Evolutionary conservation across 2,888 invertebrate species (phyloP).

Genomic region (Scelioninae gen. 2): DNA sequence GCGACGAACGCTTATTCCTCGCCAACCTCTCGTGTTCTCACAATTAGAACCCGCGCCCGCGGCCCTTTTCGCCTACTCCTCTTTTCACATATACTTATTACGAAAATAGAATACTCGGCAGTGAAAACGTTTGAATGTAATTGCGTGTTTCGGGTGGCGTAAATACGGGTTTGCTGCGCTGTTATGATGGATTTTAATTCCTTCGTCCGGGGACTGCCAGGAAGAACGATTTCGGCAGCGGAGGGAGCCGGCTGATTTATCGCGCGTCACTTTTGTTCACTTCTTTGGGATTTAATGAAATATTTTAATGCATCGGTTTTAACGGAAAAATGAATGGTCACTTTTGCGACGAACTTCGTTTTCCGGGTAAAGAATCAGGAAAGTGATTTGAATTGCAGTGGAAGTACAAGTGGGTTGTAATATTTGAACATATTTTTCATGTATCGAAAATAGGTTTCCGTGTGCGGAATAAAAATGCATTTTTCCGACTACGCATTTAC

Average conservation of each 20-base stretch:
- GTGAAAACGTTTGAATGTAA: slow-evolving; percentile 34
- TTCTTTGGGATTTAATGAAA: too few relatives aligned
- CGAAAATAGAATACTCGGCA: slow-evolving; percentile 38
- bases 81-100: slow-evolving; percentile 26
- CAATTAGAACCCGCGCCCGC: slow-evolving; percentile 30
- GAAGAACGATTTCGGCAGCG: slow-evolving; percentile 4
- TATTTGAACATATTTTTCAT: too few relatives aligned
- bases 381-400: too few relatives aligned
- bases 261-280: not conserved
- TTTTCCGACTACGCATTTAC: too few relatives aligned
- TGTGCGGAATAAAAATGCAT: too few relatives aligned
- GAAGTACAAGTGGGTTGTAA: too few relatives aligned
- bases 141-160: slow-evolving; percentile 28
- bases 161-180: slow-evolving; percentile 22
- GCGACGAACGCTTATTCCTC: slow-evolving; percentile 28
- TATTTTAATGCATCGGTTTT: too few relatives aligned
- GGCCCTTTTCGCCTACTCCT: slow-evolving; percentile 20
- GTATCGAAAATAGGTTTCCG: too few relatives aligned
- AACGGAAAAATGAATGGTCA: too few relatives aligned
- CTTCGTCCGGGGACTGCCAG: too few relatives aligned
- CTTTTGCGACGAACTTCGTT: too few relatives aligned
- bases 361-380: too few relatives aligned
- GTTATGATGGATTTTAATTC: slow-evolving; percentile 29
- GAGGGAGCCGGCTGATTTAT: not conserved
- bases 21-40: slow-evolving; percentile 6